Conservation (phyloP, 2,888 invertebrate species). For the Dysmachus trigonus region DNA sequence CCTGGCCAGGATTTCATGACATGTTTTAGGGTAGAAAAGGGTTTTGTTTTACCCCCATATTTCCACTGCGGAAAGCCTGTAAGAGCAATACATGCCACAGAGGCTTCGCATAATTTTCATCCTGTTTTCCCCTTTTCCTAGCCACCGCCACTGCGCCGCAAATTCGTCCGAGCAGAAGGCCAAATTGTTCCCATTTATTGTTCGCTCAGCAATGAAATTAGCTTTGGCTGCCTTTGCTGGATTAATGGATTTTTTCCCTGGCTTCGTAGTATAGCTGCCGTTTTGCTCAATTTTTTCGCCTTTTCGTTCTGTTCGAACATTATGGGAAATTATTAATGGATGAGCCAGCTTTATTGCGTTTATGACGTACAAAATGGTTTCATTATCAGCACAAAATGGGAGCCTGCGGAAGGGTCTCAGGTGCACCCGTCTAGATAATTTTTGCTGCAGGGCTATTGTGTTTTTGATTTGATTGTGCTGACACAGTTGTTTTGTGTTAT, state of each 20-base stretch:
- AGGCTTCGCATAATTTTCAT: slow-evolving; percentile 1
- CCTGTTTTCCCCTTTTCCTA: neutral
- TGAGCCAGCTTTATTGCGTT: neutral
- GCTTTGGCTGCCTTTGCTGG: neutral
- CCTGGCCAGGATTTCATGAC: neutral
- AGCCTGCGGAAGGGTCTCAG: neutral
- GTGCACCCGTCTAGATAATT: neutral
- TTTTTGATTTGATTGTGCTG: neutral
- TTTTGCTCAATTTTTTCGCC: neutral
- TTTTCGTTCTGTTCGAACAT: neutral
- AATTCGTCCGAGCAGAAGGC: neutral
- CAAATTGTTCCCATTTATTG: neutral
- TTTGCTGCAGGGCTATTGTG: neutral
- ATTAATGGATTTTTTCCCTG: neutral
- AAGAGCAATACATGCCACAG: neutral
- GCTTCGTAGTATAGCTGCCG: neutral
- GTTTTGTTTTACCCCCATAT: neutral
- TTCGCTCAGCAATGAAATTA: slow-evolving; percentile 1
- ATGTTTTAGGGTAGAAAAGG: neutral
- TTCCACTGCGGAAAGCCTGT: neutral
- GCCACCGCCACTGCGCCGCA: neutral
- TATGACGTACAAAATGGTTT: neutral
- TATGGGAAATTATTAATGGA: slow-evolving; percentile 6
- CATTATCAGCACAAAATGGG: neutral
- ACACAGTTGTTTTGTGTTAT: neutral